phyloP scores from a whole-genome alignment of 1,140 invertebrate genomes.

The Saxidomus purpurata region DNA sequence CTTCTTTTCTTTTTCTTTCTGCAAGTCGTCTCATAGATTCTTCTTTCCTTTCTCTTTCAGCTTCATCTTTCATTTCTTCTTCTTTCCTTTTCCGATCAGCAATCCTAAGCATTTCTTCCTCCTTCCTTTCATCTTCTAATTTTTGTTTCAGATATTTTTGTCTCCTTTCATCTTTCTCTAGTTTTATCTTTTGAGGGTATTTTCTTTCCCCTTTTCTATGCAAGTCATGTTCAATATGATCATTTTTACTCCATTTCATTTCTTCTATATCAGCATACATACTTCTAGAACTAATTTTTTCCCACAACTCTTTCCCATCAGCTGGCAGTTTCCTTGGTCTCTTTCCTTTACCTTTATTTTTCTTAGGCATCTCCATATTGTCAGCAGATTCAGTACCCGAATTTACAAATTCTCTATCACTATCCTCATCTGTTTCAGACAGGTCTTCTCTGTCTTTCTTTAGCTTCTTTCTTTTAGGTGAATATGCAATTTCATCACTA shows the following conservation, averaged over 20 bases:
- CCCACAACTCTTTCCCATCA: constrained; percentile 43
- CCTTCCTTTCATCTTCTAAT: neutral
- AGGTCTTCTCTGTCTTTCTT: neutral
- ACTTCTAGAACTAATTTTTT: constrained; percentile 55
- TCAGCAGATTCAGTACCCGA: constrained; percentile 39
- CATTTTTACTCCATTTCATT: constrained; percentile 21
- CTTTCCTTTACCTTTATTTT: constrained; percentile 25
- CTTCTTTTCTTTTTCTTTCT: constrained; percentile 24
- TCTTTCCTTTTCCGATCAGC: constrained; percentile 22
- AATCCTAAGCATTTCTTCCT: constrained; percentile 5
- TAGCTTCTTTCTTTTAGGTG: neutral
- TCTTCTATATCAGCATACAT: constrained; percentile 67
- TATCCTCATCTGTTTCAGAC: constrained; percentile 33
- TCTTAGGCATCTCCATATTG: neutral
- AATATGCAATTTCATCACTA: neutral
- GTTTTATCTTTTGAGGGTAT: neutral
- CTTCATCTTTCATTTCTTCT: constrained; percentile 23
- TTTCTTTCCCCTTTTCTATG: neutral
- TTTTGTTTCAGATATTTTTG: constrained; percentile 8
- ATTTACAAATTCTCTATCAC: neutral
- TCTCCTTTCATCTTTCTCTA: neutral
- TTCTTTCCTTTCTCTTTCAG: constrained; percentile 23
- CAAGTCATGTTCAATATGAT: neutral
- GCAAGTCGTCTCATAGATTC: neutral
- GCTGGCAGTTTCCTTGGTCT: constrained; percentile 12